These are phyloP conservation scores for Tiliqua scincoides DNA, from an alignment of 2,113 vertebrate species.

Conservation along the genomic window DNA sequence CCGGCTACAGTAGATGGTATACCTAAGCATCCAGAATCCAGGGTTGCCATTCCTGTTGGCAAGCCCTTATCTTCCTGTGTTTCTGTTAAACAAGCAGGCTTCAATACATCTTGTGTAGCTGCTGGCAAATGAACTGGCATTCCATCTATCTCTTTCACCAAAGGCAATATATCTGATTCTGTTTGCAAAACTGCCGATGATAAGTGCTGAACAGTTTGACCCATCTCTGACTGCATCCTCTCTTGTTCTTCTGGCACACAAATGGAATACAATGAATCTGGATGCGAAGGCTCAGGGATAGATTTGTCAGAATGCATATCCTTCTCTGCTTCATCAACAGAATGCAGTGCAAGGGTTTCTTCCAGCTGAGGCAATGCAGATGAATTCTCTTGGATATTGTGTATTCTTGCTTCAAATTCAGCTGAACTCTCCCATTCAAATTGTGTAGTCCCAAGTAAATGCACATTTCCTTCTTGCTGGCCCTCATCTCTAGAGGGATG, in stretches of 20 bases:
- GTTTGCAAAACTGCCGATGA: background rate
- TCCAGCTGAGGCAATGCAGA: conserved; percentile 9
- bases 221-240: background rate
- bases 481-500: background rate
- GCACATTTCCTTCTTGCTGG: background rate
- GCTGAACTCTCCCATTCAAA: no score
- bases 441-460: background rate
- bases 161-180: background rate
- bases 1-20: conserved; percentile 8
- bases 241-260: conserved; percentile 31
- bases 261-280: background rate
- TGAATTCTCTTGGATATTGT: background rate
- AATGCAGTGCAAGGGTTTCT: conserved; percentile 7
- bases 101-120: conserved; percentile 1
- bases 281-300: background rate
- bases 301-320: conserved; percentile 11
- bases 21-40: conserved; percentile 19
- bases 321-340: conserved; percentile 23
- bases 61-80: conserved; percentile 43
- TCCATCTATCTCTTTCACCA: background rate
- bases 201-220: background rate
- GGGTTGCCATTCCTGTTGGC: conserved; percentile 23
- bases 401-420: background rate
- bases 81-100: conserved; percentile 12
- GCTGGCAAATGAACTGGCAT: conserved; percentile 14